Conservation (phyloP, 2,888 invertebrate species). For the Belgica antarctica region DNA sequence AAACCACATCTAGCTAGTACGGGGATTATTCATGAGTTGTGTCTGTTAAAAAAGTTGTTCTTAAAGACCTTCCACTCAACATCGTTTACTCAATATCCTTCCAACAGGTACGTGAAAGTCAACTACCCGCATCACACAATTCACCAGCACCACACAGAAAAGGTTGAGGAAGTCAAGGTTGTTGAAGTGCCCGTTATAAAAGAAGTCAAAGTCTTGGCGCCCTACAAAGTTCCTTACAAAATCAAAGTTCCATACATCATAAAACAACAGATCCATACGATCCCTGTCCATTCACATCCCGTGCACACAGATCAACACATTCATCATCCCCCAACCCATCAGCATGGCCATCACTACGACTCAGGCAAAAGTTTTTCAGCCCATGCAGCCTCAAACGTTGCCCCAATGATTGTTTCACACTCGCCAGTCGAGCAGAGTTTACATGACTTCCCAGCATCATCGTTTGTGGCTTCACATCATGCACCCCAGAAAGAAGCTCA, state of each 20-base stretch:
- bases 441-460: too few relatives aligned
- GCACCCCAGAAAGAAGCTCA: neutral
- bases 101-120: neutral
- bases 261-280: neutral
- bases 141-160: constrained; percentile 21
- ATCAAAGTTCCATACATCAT: constrained; percentile 19
- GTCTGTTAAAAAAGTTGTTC: neutral
- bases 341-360: neutral
- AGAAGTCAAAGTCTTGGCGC: constrained; percentile 12
- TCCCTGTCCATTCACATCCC: neutral
- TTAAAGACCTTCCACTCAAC: neutral
- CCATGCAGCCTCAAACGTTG: neutral
- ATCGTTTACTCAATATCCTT: neutral
- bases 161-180: neutral
- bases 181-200: constrained; percentile 18
- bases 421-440: neutral
- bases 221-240: constrained; percentile 1
- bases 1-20: too few relatives aligned
- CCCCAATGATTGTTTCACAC: neutral
- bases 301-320: neutral
- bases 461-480: too few relatives aligned
- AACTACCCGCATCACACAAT: neutral
- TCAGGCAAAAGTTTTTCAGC: neutral
- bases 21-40: too few relatives aligned
- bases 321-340: neutral